Evolutionary conservation across 2,113 vertebrate species (phyloP), one percentile per base, ranked within the genome.

Genomic region (Aplodontia rufa): DNA sequence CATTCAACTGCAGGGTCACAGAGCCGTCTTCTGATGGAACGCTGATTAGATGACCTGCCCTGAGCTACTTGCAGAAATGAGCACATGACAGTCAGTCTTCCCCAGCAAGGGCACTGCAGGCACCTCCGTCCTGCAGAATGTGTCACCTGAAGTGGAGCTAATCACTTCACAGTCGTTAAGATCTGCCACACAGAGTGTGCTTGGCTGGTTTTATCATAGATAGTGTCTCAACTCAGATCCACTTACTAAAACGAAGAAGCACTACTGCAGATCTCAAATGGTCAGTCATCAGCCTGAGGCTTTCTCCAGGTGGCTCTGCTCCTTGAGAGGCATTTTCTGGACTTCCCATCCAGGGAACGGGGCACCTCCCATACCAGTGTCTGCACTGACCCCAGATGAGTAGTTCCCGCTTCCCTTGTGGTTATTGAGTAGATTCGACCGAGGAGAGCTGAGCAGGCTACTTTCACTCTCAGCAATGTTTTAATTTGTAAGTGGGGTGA

Each of bases 311-410:
- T 66, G 88, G 30, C 71, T 76, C 42, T 76, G 6, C 32, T 87
- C 88, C 82, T 86, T 83, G 24, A 91, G 28, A 89, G 40, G 24
- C 26, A 32, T 76, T 66, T 80, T 87, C 80, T 96, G 82, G 78
- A 92, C 87, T 87, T 90, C 35, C 42, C 49, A 91, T 47, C 66
- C 60, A 51, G 10, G 60, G 35, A 80, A 37, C 35, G 40, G 45
- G 78, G 53, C 58, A 66, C 37, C 10, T 26, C 22, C 47, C 37
- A 2, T 3, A 1, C 47, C 68, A 45, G 30, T 60, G 22, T 55
- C 37, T 40, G 37, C 8, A 13, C 37, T 6, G 32, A 35, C 17
- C 87, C n/a, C 6, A 16, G 81, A 24, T 14, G 40, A 82, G 5
- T 1, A 45, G 32, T 40, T 30, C 24, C 49, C 0, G 1, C 8